Base-by-base conservation (phyloP, 2,113 vertebrate genomes). In the Lucifuga dentata region DNA sequence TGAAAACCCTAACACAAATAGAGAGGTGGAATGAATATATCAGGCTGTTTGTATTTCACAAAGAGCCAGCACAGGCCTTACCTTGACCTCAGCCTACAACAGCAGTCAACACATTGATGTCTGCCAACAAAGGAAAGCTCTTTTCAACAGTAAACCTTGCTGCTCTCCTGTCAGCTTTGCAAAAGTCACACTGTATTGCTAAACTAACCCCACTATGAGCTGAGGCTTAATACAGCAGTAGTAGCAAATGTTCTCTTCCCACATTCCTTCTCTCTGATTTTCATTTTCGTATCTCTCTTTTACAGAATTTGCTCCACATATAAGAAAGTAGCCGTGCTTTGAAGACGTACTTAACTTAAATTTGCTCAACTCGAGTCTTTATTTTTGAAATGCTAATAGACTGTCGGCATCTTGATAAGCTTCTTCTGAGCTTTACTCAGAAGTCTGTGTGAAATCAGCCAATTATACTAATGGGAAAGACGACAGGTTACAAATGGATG, bases 1-100 rank as follows among this genome's bases (percentile, higher is more conserved):
- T 77, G 44, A 41, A 70, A 80, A 55, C 44, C 36, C 24, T 20
- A 20, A 26, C 23, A 76, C 51, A 81, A 53, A 82, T 53, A 40
- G 3, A 45, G 39, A 68, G 78, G 66, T 65, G 65, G 83, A 69
- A 63, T 5, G 17, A 50, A 23, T 44, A 56, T 23, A 69, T 75
- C 51, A 68, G 71, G 50, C 20, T 56, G 56, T 78, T 76, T 58
- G 61, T 69, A 16, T 38, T 64, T 65, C 63, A 77, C 65, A 83
- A 76, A 78, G 72, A 74, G 49, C 49, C 24, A 23, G 50, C 6
- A 19, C 62, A 78, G 35, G 45, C 64, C 65, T 82, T 45, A 63
- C 88, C 78, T 89, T 90, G 87, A 90, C 83, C 84, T 73, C 57
- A 59, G 70, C 73, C 78, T 48, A 68, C 59, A 58, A 81, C 59